A percentile compares a stretch with the other conserved stretches of the same genome.
Evolutionary conservation across 2,797 vertebrate genomes (phyloP).

Genomic region (Mionectes olivaceus): DNA sequence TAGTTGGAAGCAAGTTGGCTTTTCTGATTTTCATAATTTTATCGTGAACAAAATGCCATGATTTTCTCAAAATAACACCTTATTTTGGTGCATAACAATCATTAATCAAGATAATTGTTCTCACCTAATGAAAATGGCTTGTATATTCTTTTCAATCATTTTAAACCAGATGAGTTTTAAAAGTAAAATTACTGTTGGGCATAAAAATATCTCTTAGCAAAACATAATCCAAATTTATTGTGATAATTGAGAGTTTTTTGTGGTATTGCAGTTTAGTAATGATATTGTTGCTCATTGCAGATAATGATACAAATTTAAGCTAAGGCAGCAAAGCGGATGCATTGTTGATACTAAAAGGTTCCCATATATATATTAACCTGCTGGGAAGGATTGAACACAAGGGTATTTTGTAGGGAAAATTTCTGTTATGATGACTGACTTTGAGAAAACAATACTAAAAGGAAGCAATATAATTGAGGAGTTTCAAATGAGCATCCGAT

Average conservation of each 20-base stretch:
- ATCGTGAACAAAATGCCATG: not conserved
- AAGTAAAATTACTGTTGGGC: constrained; percentile 15
- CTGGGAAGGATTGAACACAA: not conserved
- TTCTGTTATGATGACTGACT: not conserved
- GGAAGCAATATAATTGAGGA: not conserved
- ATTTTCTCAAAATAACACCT: not conserved
- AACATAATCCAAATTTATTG: constrained; percentile 44
- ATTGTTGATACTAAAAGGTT: not conserved
- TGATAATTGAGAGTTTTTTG: constrained; percentile 55
- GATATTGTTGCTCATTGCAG: constrained; percentile 39
- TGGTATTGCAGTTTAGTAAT: constrained; percentile 31
- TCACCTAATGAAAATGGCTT: constrained; percentile 12
- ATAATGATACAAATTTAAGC: constrained; percentile 51
- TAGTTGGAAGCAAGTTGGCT: not conserved
- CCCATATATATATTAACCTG: not conserved
- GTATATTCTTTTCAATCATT: not conserved
- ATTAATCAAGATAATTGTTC: not conserved
- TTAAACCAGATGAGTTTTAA: constrained; percentile 25
- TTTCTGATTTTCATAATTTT: not conserved
- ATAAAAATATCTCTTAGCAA: constrained; percentile 19
- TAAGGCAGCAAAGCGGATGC: not conserved
- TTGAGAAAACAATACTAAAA: not conserved
- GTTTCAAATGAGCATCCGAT: not conserved
- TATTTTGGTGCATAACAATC: not conserved
- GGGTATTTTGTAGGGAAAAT: not conserved